A percentile compares a stretch with the other conserved stretches of the same genome.
These are phyloP conservation scores for Lophotriccus pileatus DNA, from an alignment of 2,797 vertebrate genomes.

Conservation along the genomic window DNA sequence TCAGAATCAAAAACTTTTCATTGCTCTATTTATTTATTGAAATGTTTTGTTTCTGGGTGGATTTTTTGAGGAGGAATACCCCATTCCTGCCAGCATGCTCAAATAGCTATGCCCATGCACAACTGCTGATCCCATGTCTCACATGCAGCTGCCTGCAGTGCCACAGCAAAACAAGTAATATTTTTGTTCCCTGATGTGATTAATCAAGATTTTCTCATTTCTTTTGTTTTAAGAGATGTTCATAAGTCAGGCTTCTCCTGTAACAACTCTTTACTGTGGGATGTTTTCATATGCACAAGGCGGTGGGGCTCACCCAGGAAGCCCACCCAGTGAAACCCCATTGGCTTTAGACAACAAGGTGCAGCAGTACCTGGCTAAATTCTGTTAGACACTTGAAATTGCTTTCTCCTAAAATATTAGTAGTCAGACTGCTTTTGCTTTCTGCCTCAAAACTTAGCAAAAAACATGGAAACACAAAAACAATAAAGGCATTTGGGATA, in stretches of 20 bases:
- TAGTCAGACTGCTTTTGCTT: not conserved
- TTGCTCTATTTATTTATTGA: not conserved
- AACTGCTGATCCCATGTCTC: not conserved
- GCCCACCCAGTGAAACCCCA: not conserved
- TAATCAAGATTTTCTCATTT: not conserved
- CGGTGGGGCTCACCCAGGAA: not conserved
- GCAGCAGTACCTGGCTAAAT: not conserved
- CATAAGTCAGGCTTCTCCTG: not conserved
- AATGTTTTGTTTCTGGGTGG: not conserved
- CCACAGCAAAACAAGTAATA: not conserved
- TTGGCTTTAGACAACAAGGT: not conserved
- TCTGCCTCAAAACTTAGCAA: not conserved
- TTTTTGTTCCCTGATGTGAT: not conserved
- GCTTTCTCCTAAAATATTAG: not conserved
- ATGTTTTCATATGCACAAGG: not conserved
- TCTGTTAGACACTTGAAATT: not conserved
- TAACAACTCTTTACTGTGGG: not conserved
- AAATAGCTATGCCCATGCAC: not conserved
- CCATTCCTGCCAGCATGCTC: not conserved
- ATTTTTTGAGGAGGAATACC: not conserved
- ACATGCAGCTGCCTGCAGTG: not conserved
- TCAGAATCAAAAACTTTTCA: not conserved
- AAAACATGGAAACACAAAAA: not conserved
- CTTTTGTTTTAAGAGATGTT: not conserved
- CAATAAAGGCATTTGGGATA: not conserved